Conservation (phyloP, 92 coral and sea anemone species). For the Siderastrea radians region DNA sequence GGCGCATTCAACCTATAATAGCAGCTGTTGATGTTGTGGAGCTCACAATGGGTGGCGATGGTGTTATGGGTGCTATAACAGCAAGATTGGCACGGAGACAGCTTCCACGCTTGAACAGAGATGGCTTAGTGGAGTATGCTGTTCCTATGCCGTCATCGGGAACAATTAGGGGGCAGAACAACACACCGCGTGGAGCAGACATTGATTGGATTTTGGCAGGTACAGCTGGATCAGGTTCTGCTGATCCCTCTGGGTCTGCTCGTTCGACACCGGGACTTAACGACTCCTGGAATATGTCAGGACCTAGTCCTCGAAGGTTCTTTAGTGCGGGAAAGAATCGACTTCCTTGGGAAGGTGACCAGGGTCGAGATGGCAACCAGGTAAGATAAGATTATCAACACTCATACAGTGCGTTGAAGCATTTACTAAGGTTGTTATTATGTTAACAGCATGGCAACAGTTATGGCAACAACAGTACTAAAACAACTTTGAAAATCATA, state of each 20-base stretch:
- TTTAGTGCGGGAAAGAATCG: slow-evolving; percentile 96
- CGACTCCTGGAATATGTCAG: slow-evolving; percentile 86
- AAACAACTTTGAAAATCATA: too few relatives aligned
- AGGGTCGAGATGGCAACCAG: slow-evolving; percentile 48
- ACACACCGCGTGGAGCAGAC: slow-evolving; percentile 93
- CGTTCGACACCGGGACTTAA: slow-evolving; percentile 96
- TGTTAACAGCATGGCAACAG: too few relatives aligned
- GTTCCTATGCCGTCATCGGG: slow-evolving; percentile 93
- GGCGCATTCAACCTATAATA: slow-evolving; percentile 91
- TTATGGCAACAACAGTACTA: too few relatives aligned
- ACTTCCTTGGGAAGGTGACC: slow-evolving; percentile 95
- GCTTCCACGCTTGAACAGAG: slow-evolving; percentile 94
- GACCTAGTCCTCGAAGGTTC: slow-evolving; percentile 92
- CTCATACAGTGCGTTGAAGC: too few relatives aligned
- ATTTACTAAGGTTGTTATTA: too few relatives aligned
- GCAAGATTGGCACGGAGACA: slow-evolving; percentile 99
- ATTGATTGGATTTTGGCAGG: slow-evolving; percentile 99
- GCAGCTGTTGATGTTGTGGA: slow-evolving; percentile 93
- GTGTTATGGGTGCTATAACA: slow-evolving; percentile 95
- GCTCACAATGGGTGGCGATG: slow-evolving; percentile 93
- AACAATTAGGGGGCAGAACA: slow-evolving; percentile 86
- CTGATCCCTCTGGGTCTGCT: slow-evolving; percentile 86
- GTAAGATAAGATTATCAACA: slow-evolving; percentile 11
- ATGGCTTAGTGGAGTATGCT: slow-evolving; percentile 99
- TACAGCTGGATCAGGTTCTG: slow-evolving; percentile 85